These are phyloP conservation scores for Caradrina kadenii DNA, from an alignment of 2,888 invertebrate species.

Conservation along the genomic window DNA sequence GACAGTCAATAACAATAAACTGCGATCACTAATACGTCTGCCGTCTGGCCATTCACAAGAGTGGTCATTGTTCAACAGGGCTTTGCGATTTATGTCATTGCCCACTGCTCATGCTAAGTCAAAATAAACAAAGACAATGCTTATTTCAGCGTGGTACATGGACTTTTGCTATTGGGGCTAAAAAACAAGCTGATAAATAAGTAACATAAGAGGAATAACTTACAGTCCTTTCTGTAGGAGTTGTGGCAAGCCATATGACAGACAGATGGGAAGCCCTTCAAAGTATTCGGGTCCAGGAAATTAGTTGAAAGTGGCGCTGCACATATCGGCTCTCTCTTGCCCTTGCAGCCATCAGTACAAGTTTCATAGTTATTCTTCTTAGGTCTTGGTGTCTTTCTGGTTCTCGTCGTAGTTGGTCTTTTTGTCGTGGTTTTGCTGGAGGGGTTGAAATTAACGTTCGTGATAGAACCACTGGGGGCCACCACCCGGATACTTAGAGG, in stretches of 20 bases:
- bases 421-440: slow-evolving; percentile 38
- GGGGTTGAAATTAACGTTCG: slow-evolving; percentile 79
- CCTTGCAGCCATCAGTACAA: slow-evolving; percentile 80
- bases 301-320: slow-evolving; percentile 77
- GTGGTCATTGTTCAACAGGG: not conserved
- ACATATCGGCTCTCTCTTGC: slow-evolving; percentile 80
- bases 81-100: not conserved
- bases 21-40: slow-evolving; percentile 4
- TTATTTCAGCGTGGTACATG: not conserved
- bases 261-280: slow-evolving; percentile 85
- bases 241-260: slow-evolving; percentile 88
- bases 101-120: not conserved
- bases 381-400: slow-evolving; percentile 72
- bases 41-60: not conserved
- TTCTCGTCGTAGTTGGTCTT: slow-evolving; percentile 68
- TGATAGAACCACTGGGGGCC: slow-evolving; percentile 80
- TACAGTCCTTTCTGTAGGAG: slow-evolving; percentile 82
- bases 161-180: not conserved
- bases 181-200: not conserved
- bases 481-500: slow-evolving; percentile 79
- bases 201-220: slow-evolving; percentile 65
- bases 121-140: not conserved
- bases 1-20: slow-evolving; percentile 6
- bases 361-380: slow-evolving; percentile 80
- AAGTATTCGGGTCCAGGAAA: slow-evolving; percentile 77